Evolutionary conservation across 2,797 vertebrate species (phyloP).

Genomic region (Falco peregrinus): DNA sequence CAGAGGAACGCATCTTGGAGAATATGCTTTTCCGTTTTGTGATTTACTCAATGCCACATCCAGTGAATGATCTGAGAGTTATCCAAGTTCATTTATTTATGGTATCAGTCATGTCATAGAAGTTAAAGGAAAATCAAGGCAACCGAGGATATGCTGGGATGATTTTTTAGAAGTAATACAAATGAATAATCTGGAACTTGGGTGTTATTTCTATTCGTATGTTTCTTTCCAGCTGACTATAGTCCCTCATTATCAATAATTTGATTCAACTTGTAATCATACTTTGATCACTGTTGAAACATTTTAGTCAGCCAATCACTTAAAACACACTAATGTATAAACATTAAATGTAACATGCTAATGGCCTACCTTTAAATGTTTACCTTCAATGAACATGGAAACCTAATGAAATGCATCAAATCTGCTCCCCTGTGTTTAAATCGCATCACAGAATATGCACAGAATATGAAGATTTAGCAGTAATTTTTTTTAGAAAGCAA

Average conservation of each 20-base stretch:
- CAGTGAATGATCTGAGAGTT: neutral
- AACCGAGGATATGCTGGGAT: neutral
- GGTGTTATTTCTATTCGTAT: neutral
- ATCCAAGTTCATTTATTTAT: neutral
- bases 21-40: slow-evolving; percentile 25
- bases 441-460: neutral
- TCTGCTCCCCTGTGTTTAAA: neutral
- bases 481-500: neutral
- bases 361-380: neutral
- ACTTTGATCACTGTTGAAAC: neutral
- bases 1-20: slow-evolving; percentile 19
- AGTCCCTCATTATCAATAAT: neutral
- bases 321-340: neutral
- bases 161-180: neutral
- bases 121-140: neutral
- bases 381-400: neutral
- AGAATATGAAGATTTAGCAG: neutral
- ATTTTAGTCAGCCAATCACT: neutral
- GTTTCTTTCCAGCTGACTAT: neutral
- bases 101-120: neutral
- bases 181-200: neutral
- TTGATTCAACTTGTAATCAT: neutral
- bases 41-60: neutral
- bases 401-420: neutral
- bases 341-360: neutral